Evolutionary conservation across 2,113 vertebrate species (phyloP), one percentile per base, ranked within the genome.

Genomic region (Ictalurus punctatus): DNA sequence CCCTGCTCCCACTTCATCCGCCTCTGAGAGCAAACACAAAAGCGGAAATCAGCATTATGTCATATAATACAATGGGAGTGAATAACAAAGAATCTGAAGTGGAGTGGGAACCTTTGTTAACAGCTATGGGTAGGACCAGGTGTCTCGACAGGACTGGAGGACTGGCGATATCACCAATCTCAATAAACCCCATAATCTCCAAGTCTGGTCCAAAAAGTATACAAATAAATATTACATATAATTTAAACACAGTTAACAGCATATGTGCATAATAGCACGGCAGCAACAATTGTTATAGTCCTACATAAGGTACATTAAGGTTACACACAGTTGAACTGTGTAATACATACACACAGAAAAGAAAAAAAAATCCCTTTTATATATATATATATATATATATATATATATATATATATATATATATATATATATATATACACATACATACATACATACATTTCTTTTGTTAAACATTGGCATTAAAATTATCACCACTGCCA

Each of bases 101-200:
- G 85, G 84, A 85, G 30, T 30, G 3, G 86, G 37, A 13, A 99
- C 98, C 98, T 98, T 97, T 99, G 93, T 96, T 99, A 54, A 99
- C 97, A 85, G 98, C 97, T 89, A 99, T 98, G 65, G 98, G 98
- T 76, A 99, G 93, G 1, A 99, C 98, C 94, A 99, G 93, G 94
- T 99, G 98, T 90, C 98, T 97, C 86, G 98, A 99, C 88, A 98
- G 93, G 87, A 99, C 98, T 9, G 98, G 98, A 69, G 98, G 98
- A 86, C 98, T 99, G 89, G 98, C 97, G 91, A 99, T 99, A 92
- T 99, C 98, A 65, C 96, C 97, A 89, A 99, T 99, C 93, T 99
- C 98, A 93, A 99, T 97, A 93, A 99, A 99, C 0, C 98, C 98
- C 92, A 99, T 95, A 78, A 99, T 97, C 94, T 99, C 98, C 92